Conservation (phyloP, 1,140 invertebrate genomes). For the Lepidostoma basale region DNA sequence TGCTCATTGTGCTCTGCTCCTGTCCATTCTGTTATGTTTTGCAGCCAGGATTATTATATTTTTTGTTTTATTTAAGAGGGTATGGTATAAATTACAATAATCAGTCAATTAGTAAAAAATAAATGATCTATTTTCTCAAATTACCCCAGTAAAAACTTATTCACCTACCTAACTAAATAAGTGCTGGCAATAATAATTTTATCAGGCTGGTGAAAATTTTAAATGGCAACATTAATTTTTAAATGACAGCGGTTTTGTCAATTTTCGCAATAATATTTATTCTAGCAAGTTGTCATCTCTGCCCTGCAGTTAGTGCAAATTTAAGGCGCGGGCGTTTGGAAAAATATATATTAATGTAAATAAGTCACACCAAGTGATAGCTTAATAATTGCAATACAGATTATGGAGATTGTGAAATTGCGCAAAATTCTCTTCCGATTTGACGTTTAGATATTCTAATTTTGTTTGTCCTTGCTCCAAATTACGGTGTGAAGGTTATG, state of each 20-base stretch:
- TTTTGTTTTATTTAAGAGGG: too few species aligned
- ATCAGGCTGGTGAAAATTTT: too few species aligned
- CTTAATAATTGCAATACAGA: neutral
- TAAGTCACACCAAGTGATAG: neutral
- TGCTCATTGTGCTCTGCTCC: too few species aligned
- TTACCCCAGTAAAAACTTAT: too few species aligned
- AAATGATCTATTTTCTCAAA: too few species aligned
- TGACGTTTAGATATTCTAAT: constrained; percentile 14
- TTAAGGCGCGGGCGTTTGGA: constrained; percentile 9
- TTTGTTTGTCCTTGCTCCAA: constrained; percentile 28
- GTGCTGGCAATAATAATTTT: too few species aligned
- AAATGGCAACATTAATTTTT: constrained; percentile 22
- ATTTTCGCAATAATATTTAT: constrained; percentile 1
- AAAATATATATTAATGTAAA: neutral
- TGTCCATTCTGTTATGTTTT: too few species aligned
- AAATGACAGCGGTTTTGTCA: constrained; percentile 21
- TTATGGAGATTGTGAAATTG: neutral
- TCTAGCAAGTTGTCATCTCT: too few species aligned
- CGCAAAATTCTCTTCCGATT: neutral
- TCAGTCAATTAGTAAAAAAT: too few species aligned
- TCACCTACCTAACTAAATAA: too few species aligned
- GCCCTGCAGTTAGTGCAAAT: constrained; percentile 8
- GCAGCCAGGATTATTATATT: too few species aligned
- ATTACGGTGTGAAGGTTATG: constrained; percentile 28
- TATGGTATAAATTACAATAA: too few species aligned